Evolutionary conservation across 2,888 invertebrate genomes (phyloP), one percentile per base, ranked within the genome.

Genomic region (Tanytarsus gracilentus): DNA sequence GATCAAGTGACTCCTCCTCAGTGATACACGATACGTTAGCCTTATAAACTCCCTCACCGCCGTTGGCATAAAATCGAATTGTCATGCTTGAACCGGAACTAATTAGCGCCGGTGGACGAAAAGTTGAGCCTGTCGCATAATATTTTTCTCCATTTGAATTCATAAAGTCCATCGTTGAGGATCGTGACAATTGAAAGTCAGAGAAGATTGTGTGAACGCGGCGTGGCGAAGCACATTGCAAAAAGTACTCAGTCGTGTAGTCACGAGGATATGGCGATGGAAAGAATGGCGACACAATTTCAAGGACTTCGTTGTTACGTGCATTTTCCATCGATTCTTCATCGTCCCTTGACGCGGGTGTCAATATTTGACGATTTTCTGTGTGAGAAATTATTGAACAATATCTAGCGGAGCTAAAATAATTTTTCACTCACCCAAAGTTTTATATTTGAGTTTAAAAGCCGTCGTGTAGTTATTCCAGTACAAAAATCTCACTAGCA

Each of bases 121-220:
- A 85, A 64, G 79, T 75, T 50, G 79, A 78, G 0, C 85, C 85
- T 61, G 80, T 81, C 63, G 79, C 80, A 1, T 82, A 80, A 65
- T 84, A 69, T 65, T 83, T 76, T 70, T 81, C 79, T 2, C 82
- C 81, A 66, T 83, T 82, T 71, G 78, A 81, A 68, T 85, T 84
- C 65, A 82, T 84, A 67, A 85, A 80, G 81, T 85, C 85, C 67
- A 85, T 76, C 25, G 83, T 79, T 1, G 85, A 84, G 14, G 79
- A 77, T 8, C 79, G 70, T 1, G 83, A 80, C 63, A 85, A 69
- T 65, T 82, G 81, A 68, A 84, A 85, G 69, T 85, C 85, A 1
- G 80, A 80, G 67, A 85, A 85, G 62, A 83, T 75, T 48, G 85
- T 68, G 56, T 79, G 77, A 26, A 85, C 79, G 50, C 78, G 74